A percentile compares a stretch with the other conserved stretches of the same genome.
Conservation (phyloP, 2,888 invertebrate species). For the Pammene fasciana region DNA sequence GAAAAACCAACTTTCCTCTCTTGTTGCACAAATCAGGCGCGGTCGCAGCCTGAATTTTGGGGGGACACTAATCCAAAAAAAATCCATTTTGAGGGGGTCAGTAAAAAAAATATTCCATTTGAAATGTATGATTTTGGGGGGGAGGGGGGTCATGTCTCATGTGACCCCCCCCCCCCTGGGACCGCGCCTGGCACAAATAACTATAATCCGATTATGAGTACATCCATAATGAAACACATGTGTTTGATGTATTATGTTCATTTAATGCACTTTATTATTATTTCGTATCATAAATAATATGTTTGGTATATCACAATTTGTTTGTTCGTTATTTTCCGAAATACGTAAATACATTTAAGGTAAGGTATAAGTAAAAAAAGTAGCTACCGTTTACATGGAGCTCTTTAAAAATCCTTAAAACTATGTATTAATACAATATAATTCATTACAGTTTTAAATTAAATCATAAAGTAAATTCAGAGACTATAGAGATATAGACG, state of each 20-base stretch:
- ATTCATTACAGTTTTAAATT: not conserved
- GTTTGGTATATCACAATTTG: conserved; percentile 73
- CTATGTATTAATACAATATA: conserved; percentile 22
- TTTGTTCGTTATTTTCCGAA: conserved; percentile 62
- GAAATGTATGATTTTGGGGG: too few relatives aligned
- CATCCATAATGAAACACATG: conserved; percentile 18
- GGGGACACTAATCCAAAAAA: too few relatives aligned
- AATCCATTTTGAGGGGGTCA: too few relatives aligned
- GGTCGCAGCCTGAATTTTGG: too few relatives aligned
- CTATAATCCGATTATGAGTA: too few relatives aligned
- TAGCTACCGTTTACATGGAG: conserved; percentile 34
- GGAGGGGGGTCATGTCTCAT: too few relatives aligned
- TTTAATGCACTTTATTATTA: conserved; percentile 57
- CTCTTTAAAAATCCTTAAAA: conserved; percentile 33
- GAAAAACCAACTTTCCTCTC: too few relatives aligned
- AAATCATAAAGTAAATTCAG: not conserved
- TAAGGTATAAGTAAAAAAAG: conserved; percentile 40
- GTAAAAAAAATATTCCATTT: too few relatives aligned
- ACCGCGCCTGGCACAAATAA: too few relatives aligned
- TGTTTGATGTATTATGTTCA: conserved; percentile 41
- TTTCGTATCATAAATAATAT: conserved; percentile 69
- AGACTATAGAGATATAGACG: too few relatives aligned
- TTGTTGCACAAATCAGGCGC: too few relatives aligned
- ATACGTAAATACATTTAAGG: conserved; percentile 45
- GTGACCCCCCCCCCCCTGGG: too few relatives aligned